phyloP scores from a whole-genome alignment of 2,797 vertebrate species.

The Myiotriccus ornatus region DNA sequence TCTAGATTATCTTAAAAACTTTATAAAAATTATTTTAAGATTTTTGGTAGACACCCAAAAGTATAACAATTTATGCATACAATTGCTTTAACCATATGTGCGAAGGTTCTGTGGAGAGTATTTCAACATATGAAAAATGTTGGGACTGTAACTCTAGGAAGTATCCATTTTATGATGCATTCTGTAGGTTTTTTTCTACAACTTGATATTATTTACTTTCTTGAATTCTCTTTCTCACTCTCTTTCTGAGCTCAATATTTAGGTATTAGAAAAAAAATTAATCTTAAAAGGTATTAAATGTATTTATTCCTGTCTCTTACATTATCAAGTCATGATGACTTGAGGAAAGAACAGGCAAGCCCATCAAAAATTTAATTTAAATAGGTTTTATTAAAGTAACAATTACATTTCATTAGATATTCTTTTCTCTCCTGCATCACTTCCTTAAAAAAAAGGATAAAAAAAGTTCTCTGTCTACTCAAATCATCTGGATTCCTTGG shows the following conservation, averaged over 20 bases:
- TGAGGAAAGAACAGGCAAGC: neutral
- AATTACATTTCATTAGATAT: neutral
- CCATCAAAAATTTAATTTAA: neutral
- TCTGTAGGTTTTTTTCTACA: neutral
- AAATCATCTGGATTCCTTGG: neutral
- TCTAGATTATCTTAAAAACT: neutral
- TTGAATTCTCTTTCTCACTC: neutral
- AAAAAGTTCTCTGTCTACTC: neutral
- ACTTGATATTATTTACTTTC: neutral
- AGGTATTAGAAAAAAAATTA: neutral
- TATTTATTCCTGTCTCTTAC: neutral
- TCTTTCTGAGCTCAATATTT: neutral
- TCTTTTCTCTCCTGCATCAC: neutral
- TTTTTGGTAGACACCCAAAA: neutral
- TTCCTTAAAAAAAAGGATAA: neutral
- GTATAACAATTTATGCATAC: neutral
- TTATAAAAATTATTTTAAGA: neutral
- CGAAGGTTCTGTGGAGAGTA: neutral
- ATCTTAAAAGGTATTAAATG: neutral
- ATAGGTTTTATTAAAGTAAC: neutral
- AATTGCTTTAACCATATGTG: neutral
- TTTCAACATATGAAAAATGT: neutral
- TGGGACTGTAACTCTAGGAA: neutral
- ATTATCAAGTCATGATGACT: neutral
- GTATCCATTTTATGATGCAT: neutral